Evolutionary conservation across 2,113 vertebrate species (phyloP).

Genomic region (Apeltes quadracus): DNA sequence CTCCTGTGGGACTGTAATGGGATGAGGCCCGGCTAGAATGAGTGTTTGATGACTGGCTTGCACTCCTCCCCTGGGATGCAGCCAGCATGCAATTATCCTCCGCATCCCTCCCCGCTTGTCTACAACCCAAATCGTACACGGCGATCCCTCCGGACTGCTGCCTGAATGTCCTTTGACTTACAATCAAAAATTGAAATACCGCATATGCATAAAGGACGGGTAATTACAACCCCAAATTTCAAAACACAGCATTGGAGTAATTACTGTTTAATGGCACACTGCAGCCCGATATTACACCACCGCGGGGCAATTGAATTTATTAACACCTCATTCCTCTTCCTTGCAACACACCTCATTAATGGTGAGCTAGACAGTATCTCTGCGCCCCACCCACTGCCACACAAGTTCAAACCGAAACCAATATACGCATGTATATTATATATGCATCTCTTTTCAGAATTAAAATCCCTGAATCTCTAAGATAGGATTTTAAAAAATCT

Average conservation of each 20-base stretch:
- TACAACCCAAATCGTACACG: slow-evolving; percentile 11
- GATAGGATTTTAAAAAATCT: background rate
- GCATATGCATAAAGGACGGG: slow-evolving; percentile 15
- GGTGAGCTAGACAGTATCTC: slow-evolving; percentile 47
- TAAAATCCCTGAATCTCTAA: background rate
- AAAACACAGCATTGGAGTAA: slow-evolving; percentile 54
- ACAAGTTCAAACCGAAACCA: background rate
- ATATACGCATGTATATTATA: background rate
- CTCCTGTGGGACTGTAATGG: slow-evolving; percentile 77
- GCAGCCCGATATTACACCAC: slow-evolving; percentile 38
- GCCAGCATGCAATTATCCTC: slow-evolving; percentile 74
- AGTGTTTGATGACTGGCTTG: slow-evolving; percentile 80
- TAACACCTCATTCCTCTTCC: slow-evolving; percentile 40
- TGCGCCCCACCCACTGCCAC: slow-evolving; percentile 9
- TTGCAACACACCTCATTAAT: slow-evolving; percentile 69
- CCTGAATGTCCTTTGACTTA: slow-evolving; percentile 27
- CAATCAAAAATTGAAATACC: slow-evolving; percentile 31
- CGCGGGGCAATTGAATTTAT: slow-evolving; percentile 50
- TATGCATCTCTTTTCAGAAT: background rate
- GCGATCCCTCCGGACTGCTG: background rate
- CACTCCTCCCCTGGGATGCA: slow-evolving; percentile 69
- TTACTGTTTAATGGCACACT: slow-evolving; percentile 68
- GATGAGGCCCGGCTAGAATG: slow-evolving; percentile 78
- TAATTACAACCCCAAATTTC: slow-evolving; percentile 49
- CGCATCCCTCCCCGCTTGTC: slow-evolving; percentile 47